Conservation (phyloP, 2,113 vertebrate genomes). For the Xenopus borealis region DNA sequence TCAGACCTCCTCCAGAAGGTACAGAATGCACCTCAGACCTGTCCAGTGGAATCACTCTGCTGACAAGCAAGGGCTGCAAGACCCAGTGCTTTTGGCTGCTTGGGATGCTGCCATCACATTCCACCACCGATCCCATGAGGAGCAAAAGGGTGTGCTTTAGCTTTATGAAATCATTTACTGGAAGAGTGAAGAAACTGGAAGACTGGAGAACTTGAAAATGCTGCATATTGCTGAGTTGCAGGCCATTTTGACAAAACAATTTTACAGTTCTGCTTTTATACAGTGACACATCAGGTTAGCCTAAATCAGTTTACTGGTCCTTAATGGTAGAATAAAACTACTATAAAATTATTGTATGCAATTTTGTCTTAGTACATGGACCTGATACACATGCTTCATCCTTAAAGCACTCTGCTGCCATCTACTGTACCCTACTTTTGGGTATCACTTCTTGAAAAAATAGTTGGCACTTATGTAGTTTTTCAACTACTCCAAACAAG, state of each 20-base stretch:
- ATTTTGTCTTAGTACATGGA: too few relatives aligned
- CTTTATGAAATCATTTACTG: neutral
- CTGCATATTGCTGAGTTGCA: too few relatives aligned
- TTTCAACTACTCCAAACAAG: too few relatives aligned
- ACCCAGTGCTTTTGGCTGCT: conserved; percentile 78
- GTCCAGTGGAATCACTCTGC: conserved; percentile 89
- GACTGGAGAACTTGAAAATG: too few relatives aligned
- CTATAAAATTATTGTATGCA: too few relatives aligned
- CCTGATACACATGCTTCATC: neutral
- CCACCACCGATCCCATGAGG: conserved; percentile 88
- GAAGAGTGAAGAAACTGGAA: neutral
- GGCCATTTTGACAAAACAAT: too few relatives aligned
- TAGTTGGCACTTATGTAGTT: too few relatives aligned
- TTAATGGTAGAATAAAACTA: too few relatives aligned
- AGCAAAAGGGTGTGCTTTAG: conserved; percentile 74
- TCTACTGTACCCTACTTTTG: neutral
- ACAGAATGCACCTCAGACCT: conserved; percentile 88
- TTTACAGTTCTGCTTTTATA: too few relatives aligned
- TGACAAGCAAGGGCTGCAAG: conserved; percentile 80
- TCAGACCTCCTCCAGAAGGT: conserved; percentile 72
- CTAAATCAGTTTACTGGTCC: too few relatives aligned
- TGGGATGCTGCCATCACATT: conserved; percentile 89
- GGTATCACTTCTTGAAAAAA: too few relatives aligned
- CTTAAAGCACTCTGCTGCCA: neutral
- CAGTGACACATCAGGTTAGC: too few relatives aligned